phyloP scores from a whole-genome alignment of 1,140 invertebrate genomes.

The Procambarus clarkii region DNA sequence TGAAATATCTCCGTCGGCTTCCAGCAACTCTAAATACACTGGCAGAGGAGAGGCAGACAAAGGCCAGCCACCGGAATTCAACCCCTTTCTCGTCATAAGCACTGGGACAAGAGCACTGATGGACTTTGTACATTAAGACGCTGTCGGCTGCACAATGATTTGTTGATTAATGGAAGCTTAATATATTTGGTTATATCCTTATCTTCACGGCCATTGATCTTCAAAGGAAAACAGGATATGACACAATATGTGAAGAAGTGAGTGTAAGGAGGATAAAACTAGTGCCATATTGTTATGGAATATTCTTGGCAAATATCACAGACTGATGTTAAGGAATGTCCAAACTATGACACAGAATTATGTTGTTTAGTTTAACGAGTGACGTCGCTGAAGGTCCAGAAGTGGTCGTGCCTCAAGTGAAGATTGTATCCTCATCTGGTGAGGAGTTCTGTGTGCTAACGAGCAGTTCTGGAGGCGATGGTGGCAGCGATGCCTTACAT shows the following conservation, averaged over 20 bases:
- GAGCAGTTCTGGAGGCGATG: slow-evolving; percentile 18
- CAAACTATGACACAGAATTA: slow-evolving; percentile 26
- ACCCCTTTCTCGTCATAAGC: not conserved
- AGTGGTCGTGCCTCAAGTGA: not conserved
- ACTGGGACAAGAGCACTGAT: not conserved
- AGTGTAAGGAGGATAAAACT: not conserved
- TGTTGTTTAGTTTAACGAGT: not conserved
- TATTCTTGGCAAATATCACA: slow-evolving; percentile 54
- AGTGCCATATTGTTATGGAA: slow-evolving; percentile 31
- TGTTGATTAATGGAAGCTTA: not conserved
- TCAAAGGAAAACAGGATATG: not conserved
- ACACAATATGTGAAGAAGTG: not conserved
- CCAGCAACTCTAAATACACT: not conserved
- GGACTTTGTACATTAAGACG: not conserved
- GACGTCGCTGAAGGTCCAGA: not conserved
- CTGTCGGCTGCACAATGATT: not conserved
- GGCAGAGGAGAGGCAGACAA: not conserved
- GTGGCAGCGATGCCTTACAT: not conserved
- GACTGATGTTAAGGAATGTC: slow-evolving; percentile 51
- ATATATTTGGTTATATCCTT: not conserved
- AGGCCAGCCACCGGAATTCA: not conserved
- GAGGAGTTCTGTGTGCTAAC: not conserved
- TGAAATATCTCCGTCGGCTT: not conserved
- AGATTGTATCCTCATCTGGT: not conserved
- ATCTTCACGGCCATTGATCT: not conserved